phyloP scores from a whole-genome alignment of 1,140 invertebrate genomes.

The Aplysia californica region DNA sequence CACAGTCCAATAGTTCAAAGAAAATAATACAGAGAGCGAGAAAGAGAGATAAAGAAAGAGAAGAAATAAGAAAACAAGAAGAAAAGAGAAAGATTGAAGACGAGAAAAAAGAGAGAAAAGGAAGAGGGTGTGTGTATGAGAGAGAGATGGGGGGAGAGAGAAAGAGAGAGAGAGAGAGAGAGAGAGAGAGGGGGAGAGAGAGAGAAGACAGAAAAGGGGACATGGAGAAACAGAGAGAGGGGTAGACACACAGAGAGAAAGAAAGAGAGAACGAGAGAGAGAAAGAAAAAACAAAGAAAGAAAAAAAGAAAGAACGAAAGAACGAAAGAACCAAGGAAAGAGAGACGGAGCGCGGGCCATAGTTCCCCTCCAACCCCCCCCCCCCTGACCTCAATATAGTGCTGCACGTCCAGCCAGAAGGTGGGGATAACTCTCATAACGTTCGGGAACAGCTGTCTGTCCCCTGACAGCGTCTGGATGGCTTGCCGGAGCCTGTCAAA shows the following conservation, averaged over 20 bases:
- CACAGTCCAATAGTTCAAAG: no score
- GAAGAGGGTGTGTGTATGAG: not conserved
- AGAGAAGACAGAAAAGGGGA: no score
- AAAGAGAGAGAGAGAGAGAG: not conserved
- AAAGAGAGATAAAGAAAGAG: no score
- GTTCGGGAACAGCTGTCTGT: constrained; percentile 56
- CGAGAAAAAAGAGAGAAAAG: not conserved
- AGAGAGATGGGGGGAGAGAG: not conserved
- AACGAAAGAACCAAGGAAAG: not conserved
- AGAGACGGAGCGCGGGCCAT: not conserved
- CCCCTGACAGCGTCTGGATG: constrained; percentile 47
- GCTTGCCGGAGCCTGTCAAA: constrained; percentile 51
- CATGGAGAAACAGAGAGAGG: no score
- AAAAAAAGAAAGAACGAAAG: not conserved
- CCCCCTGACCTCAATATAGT: constrained; percentile 45
- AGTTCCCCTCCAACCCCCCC: no score
- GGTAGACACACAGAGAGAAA: no score
- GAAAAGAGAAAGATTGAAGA: no score
- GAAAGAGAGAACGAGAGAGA: no score
- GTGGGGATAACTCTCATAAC: constrained; percentile 58
- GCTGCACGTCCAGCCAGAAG: constrained; percentile 62
- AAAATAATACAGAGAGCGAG: no score
- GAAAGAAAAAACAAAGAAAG: not conserved
- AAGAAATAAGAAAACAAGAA: no score
- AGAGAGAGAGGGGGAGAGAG: not conserved